Evolutionary conservation across 2,888 invertebrate species (phyloP).

Genomic region (Eilema griseolum): DNA sequence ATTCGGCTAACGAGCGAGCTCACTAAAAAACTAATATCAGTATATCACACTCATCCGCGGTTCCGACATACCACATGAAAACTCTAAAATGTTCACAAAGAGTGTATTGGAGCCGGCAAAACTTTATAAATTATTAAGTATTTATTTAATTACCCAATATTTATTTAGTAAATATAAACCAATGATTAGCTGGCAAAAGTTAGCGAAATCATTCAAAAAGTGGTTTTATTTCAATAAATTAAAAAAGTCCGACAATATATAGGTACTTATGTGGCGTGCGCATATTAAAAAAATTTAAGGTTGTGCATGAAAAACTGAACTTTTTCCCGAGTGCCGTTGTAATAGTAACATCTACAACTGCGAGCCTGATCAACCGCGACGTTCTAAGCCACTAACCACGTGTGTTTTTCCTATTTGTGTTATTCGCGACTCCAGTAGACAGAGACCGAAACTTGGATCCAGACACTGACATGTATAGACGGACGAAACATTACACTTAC

Average conservation of each 20-base stretch:
- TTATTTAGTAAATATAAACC: neutral
- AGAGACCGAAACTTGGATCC: constrained; percentile 21
- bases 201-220: no score
- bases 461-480: no score
- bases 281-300: constrained; percentile 58
- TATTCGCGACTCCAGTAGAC: constrained; percentile 34
- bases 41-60: constrained; percentile 83
- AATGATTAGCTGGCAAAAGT: no score
- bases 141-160: neutral
- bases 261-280: neutral
- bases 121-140: constrained; percentile 13
- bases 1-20: constrained; percentile 75
- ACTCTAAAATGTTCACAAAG: constrained; percentile 66
- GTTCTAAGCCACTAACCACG: constrained; percentile 74
- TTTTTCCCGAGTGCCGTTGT: constrained; percentile 57
- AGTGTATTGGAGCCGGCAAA: constrained; percentile 63
- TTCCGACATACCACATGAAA: constrained; percentile 73
- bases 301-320: constrained; percentile 58
- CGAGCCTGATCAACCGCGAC: constrained; percentile 76
- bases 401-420: constrained; percentile 69
- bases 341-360: constrained; percentile 64
- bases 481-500: no score
- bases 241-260: no score
- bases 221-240: no score
- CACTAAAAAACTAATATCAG: constrained; percentile 81